These are phyloP conservation scores for Cephalotes varians DNA, from an alignment of 2,888 invertebrate species.

Conservation along the genomic window DNA sequence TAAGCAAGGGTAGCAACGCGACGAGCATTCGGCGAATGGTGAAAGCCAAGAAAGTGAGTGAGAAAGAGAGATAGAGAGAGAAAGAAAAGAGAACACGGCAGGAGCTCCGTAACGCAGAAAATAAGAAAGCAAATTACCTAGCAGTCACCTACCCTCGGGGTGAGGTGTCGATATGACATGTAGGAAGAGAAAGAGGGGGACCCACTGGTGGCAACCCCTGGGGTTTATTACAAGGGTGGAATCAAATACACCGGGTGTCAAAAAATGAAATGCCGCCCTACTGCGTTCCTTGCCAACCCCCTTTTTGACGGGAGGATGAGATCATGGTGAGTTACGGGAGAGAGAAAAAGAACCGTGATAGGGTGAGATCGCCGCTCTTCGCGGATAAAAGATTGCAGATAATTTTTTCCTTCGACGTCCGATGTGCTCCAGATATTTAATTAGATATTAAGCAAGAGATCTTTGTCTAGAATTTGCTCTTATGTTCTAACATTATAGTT, in stretches of 20 bases:
- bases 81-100: constrained; percentile 30
- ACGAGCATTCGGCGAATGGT: constrained; percentile 35
- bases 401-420: constrained; percentile 46
- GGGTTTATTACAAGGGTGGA: constrained; percentile 86
- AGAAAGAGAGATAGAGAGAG: constrained; percentile 1
- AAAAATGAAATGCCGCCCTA: constrained; percentile 84
- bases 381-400: constrained; percentile 57
- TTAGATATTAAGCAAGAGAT: constrained; percentile 31
- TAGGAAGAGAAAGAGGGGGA: constrained; percentile 65
- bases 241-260: constrained; percentile 86
- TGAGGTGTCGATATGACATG: constrained; percentile 86
- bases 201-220: constrained; percentile 81
- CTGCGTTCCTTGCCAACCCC: constrained; percentile 69
- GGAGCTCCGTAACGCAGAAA: constrained; percentile 77
- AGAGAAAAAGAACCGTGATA: constrained; percentile 61
- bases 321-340: constrained; percentile 78
- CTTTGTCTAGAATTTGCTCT: neutral
- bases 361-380: constrained; percentile 61
- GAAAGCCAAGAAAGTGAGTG: constrained; percentile 33
- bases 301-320: constrained; percentile 72
- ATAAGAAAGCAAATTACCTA: constrained; percentile 85
- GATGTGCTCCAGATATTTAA: constrained; percentile 38
- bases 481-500: neutral
- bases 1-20: constrained; percentile 67
- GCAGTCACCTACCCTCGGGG: constrained; percentile 81